A percentile compares a stretch with the other conserved stretches of the same genome.
Conservation (phyloP, 1,140 invertebrate genomes). For the roundworm (Caenorhabditis elegans) region DNA sequence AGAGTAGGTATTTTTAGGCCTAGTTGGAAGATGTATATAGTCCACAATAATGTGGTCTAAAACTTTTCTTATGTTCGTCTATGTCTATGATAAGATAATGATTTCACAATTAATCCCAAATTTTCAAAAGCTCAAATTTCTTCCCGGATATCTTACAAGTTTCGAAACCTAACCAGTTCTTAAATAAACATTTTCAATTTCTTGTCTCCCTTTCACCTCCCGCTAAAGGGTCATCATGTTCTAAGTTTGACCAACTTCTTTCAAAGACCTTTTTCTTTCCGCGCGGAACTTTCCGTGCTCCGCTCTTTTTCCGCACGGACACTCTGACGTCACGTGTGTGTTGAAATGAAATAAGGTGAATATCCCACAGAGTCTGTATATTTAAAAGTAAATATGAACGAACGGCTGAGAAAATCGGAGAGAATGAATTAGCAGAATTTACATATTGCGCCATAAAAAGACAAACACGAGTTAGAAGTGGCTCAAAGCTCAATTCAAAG, state of each 20-base stretch:
- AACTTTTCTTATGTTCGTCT: no score
- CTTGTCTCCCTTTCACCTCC: neutral
- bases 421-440: neutral
- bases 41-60: no score
- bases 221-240: neutral
- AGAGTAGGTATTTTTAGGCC: no score
- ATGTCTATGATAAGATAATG: no score
- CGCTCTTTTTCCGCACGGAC: neutral
- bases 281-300: neutral
- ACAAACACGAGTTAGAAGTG: no score
- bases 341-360: neutral
- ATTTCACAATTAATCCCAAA: no score
- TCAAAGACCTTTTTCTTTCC: conserved; percentile 3
- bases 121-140: neutral
- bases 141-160: conserved; percentile 6
- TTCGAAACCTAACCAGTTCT: conserved; percentile 2
- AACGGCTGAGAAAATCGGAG: neutral
- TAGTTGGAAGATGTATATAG: no score
- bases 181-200: neutral
- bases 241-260: conserved; percentile 12
- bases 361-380: conserved; percentile 15
- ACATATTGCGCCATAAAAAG: neutral
- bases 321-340: conserved; percentile 3
- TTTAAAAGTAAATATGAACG: conserved; percentile 19
- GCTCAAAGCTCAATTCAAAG: no score